Base-by-base conservation (phyloP, 2,797 vertebrate species). In the Calcarius lapponicus region DNA sequence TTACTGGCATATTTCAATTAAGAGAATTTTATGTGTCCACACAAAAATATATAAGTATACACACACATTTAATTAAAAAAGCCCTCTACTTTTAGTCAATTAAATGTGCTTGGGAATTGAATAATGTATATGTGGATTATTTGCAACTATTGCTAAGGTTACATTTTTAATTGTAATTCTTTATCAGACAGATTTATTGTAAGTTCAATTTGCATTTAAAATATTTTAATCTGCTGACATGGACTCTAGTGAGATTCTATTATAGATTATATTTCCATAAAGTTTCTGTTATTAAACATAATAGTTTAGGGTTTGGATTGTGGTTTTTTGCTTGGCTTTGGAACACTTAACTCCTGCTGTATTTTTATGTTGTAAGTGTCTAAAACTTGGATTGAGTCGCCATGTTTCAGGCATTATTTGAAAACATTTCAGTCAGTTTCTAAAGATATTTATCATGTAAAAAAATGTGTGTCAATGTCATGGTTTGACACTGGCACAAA, bases 101-200 rank as follows among this genome's bases (percentile, higher is more conserved):
- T 22, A 94, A 91, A 62, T 64, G 50, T 97, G 79, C 74, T 86
- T 93, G 61, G 47, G 92, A 97, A 98, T 97, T 97, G 92, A 97
- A 97, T 98, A 96, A 97, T 95, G 34, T 53, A 56, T 97, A 97
- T 95, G 73, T 93, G 98, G 97, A 98, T 98, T 91, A 82, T 17
- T 88, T 72, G 76, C n/a, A 97, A 91, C 42, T 87, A 78, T 95
- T 98, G 84, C 97, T 96, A 98, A 97, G 85, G 96, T 95, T 96
- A 86, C 85, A 95, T 95, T 98, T 98, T 98, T 97, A 93, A 98
- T 98, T 98, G 97, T 96, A 96, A 88, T 96, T 92, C 47, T 96
- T 96, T 92, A 97, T 94, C 92, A 94, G 73, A 91, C 76, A 96
- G 92, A 98, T 97, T 97, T 98, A 98, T 98, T 97, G 82, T 95